These are phyloP conservation scores for Acrocyrtus sp. DNA, from an alignment of 2,888 invertebrate species.

Conservation along the genomic window DNA sequence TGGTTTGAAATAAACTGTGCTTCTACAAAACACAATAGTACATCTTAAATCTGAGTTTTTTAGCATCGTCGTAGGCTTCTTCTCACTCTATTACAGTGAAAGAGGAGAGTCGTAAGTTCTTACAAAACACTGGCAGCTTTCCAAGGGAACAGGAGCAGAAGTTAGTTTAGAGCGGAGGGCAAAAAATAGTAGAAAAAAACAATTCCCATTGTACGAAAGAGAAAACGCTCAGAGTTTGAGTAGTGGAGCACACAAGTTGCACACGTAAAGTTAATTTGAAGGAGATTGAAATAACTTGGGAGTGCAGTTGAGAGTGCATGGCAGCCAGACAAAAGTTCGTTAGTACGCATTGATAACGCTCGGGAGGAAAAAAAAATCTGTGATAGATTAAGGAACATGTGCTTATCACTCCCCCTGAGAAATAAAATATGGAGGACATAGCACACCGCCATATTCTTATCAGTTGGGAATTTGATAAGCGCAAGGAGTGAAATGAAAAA, in stretches of 20 bases:
- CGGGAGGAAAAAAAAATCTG: constrained; percentile 10
- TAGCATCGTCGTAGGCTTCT: no score
- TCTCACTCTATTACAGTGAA: no score
- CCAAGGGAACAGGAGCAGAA: neutral
- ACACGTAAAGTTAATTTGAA: neutral
- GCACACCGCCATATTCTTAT: neutral
- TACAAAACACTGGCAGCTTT: neutral
- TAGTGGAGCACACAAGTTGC: neutral
- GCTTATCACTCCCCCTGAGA: neutral
- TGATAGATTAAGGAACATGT: constrained; percentile 38
- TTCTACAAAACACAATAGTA: neutral
- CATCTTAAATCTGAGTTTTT: no score
- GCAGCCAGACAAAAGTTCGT: neutral
- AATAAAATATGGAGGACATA: neutral
- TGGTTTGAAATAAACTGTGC: neutral
- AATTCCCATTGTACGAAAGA: neutral
- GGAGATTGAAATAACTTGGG: neutral
- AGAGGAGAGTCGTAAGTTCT: no score
- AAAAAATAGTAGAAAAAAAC: no score
- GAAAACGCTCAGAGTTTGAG: neutral
- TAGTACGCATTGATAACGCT: neutral
- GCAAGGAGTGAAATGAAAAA: neutral
- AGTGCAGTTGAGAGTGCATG: neutral
- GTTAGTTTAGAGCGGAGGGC: no score
- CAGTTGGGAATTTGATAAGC: no score